Evolutionary conservation across 1,140 invertebrate genomes (phyloP).

Genomic region (Bicyclus anynana): DNA sequence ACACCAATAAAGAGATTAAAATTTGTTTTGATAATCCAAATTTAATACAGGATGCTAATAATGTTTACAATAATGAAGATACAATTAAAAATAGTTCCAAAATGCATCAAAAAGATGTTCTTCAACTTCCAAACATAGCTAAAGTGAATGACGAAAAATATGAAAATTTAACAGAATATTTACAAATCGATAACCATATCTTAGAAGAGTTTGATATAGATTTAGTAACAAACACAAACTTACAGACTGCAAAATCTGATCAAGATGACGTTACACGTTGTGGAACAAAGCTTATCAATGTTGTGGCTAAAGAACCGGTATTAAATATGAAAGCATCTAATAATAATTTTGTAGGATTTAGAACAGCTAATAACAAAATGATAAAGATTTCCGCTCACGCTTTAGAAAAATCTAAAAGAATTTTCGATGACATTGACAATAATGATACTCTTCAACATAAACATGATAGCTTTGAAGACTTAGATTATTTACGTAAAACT

Average conservation of each 20-base stretch:
- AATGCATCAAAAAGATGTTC: background rate
- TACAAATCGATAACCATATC: background rate
- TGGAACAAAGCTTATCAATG: too few relatives aligned
- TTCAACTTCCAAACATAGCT: background rate
- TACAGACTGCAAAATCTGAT: too few relatives aligned
- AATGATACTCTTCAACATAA: background rate
- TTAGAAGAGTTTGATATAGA: background rate
- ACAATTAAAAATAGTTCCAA: background rate
- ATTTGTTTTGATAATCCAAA: too few relatives aligned
- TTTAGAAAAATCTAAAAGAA: conserved; percentile 33
- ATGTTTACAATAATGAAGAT: background rate
- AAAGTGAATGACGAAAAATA: background rate
- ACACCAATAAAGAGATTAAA: background rate
- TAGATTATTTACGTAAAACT: background rate
- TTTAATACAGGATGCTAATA: too few relatives aligned
- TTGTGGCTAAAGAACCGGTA: too few relatives aligned
- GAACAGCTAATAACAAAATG: conserved; percentile 42
- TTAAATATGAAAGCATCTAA: background rate
- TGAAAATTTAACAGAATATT: background rate
- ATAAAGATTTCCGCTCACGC: conserved; percentile 44
- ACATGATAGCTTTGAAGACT: background rate
- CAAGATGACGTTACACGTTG: too few relatives aligned
- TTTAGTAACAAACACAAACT: background rate
- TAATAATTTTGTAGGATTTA: conserved; percentile 30
- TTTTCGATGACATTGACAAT: conserved; percentile 33